phyloP scores from a whole-genome alignment of 2,797 vertebrate species.

The Peromyscus nudipes region DNA sequence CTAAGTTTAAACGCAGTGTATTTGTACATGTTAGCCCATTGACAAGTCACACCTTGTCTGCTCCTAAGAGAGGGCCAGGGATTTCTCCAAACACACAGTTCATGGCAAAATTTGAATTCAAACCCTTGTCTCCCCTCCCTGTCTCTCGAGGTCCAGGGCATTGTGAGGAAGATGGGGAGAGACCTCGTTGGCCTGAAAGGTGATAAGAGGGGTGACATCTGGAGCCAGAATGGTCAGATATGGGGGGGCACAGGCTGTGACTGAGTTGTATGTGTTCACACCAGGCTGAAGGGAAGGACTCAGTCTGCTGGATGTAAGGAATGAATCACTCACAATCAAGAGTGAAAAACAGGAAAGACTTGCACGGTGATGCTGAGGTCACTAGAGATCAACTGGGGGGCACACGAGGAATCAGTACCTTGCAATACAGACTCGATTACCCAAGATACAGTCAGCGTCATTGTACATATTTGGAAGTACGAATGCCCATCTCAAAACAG shows the following conservation, averaged over 20 bases:
- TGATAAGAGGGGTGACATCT: neutral
- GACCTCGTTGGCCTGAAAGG: accelerated
- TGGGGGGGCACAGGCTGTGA: neutral
- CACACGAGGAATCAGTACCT: neutral
- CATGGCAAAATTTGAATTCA: neutral
- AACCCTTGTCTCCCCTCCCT: neutral
- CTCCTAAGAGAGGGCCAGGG: neutral
- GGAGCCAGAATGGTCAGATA: neutral
- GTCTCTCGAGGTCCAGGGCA: neutral
- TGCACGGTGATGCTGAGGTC: neutral
- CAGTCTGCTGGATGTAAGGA: neutral
- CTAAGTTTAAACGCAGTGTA: neutral
- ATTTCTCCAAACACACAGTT: neutral
- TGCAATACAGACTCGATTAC: neutral
- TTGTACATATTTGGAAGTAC: neutral
- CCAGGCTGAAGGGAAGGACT: neutral
- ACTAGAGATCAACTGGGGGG: neutral
- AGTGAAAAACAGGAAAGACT: neutral
- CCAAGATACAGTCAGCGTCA: neutral
- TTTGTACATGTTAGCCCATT: neutral
- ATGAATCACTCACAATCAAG: neutral
- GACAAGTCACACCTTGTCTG: neutral
- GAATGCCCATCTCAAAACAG: neutral
- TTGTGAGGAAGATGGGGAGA: accelerated
- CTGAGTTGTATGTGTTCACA: too few relatives aligned